Evolutionary conservation across 2,113 vertebrate genomes (phyloP), one percentile per base, ranked within the genome.

Genomic region (Probosciger aterrimus): DNA sequence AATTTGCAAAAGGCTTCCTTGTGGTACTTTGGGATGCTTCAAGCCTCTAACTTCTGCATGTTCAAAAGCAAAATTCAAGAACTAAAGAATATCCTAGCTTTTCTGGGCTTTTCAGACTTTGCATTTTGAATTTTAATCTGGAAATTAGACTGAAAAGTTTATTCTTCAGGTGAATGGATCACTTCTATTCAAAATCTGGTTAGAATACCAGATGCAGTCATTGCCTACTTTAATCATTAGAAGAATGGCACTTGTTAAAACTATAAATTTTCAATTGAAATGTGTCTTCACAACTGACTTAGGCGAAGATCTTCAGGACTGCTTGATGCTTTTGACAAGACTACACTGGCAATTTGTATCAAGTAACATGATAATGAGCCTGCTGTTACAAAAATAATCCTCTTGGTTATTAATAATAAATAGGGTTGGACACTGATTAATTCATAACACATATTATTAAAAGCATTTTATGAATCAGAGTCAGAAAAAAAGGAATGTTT

Each of bases 401-500:
- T 86, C 44, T 62, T 76, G 24, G 5, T n/a, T 86, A 79, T 93
- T 71, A 94, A 76, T 82, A 93, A 95, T 87, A 79, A 86, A 93
- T 86, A 65, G 7, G 2, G 2, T 65, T 84, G 33, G 57, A 75
- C 50, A 79, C 43, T 83, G 49, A 96, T 81, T 92, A 92, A 90
- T 96, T 88, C 31, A 65, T 78, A 15, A 63, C 75, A 63, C 35
- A 78, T 31, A 76, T 62, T 96, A 94, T 92, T 93, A 84, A 86
- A 93, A 86, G 31, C 11, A 82, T 88, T 91, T 96, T 73, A 88
- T 94, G 47, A 96, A 94, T 94, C 75, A 75, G 10, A 83, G 30
- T 55, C 41, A 77, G 33, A 43, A 65, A 78, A 55, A 71, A 30
- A 6, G 2, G 22, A 75, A 60, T 41, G 13, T 49, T 86, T 68